These are phyloP conservation scores for Whitmania pigra DNA, from an alignment of 1,140 invertebrate species.

Conservation along the genomic window DNA sequence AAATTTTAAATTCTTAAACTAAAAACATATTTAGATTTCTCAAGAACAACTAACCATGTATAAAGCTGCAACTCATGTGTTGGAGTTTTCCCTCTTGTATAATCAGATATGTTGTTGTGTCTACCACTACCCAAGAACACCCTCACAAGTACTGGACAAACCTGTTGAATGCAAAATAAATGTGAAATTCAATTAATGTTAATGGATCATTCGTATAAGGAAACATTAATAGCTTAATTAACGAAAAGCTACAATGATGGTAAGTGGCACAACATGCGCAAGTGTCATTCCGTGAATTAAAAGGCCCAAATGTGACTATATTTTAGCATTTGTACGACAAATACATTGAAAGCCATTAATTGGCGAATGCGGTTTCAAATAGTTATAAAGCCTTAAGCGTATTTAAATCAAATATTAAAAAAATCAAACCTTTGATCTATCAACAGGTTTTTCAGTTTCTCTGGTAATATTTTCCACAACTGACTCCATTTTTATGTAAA, in stretches of 20 bases:
- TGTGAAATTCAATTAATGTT: background rate
- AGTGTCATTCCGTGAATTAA: background rate
- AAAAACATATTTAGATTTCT: background rate
- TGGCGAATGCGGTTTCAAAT: background rate
- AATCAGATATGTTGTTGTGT: constrained; percentile 38
- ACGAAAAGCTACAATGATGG: too few relatives aligned
- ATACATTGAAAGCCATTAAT: too few relatives aligned
- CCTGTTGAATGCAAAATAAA: background rate
- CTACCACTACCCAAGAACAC: background rate
- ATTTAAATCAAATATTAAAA: background rate
- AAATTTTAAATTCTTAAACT: background rate
- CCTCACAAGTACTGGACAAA: constrained; percentile 15
- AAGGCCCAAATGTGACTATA: background rate
- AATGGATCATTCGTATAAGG: background rate
- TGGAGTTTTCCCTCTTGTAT: constrained; percentile 30
- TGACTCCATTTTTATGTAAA: background rate
- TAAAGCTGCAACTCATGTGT: constrained; percentile 9
- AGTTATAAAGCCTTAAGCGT: background rate
- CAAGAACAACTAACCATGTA: constrained; percentile 38
- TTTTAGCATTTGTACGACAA: background rate
- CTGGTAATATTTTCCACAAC: constrained; percentile 4
- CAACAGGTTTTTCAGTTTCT: background rate
- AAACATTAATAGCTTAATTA: too few relatives aligned
- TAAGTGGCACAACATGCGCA: background rate
- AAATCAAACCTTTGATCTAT: constrained; percentile 3